Conservation (phyloP, 2,113 vertebrate species). For the Ranitomeya imitator region DNA sequence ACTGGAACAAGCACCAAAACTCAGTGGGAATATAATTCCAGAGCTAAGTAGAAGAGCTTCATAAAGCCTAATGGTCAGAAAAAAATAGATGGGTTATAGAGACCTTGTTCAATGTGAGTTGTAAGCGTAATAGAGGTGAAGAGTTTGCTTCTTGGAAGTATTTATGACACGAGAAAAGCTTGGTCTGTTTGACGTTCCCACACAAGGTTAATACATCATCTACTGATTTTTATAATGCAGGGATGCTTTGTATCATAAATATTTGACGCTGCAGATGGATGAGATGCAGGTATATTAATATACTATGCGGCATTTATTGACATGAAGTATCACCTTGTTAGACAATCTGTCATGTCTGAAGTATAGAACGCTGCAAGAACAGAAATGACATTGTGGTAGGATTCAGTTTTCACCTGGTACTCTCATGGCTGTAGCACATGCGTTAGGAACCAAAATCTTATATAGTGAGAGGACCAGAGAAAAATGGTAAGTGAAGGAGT, state of each 20-base stretch:
- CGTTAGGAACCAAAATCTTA: background rate
- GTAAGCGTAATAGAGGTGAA: background rate
- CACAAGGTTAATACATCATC: constrained; percentile 5
- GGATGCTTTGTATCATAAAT: constrained; percentile 30
- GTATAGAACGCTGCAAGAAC: background rate
- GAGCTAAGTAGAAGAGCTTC: constrained; percentile 34
- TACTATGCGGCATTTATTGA: constrained; percentile 6
- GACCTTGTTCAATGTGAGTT: background rate
- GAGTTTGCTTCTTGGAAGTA: background rate
- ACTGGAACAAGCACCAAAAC: constrained; percentile 40
- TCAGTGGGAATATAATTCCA: constrained; percentile 47
- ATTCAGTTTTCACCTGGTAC: background rate
- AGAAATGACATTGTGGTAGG: background rate
- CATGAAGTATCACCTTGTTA: constrained; percentile 11
- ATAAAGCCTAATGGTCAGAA: constrained; percentile 51
- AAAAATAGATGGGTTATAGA: constrained; percentile 26
- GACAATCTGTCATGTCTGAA: background rate
- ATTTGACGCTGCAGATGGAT: background rate
- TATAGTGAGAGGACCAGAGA: too few species aligned
- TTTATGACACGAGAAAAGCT: constrained; percentile 17
- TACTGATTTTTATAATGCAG: constrained; percentile 22
- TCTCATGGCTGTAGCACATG: background rate
- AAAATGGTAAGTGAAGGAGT: too few species aligned
- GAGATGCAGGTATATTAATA: constrained; percentile 3
- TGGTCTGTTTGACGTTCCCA: constrained; percentile 8